Percentiles rank a stretch among this genome's conserved stretches.
Evolutionary conservation across 2,888 invertebrate species (phyloP).

Genomic region (Diaprepes abbreviatus): DNA sequence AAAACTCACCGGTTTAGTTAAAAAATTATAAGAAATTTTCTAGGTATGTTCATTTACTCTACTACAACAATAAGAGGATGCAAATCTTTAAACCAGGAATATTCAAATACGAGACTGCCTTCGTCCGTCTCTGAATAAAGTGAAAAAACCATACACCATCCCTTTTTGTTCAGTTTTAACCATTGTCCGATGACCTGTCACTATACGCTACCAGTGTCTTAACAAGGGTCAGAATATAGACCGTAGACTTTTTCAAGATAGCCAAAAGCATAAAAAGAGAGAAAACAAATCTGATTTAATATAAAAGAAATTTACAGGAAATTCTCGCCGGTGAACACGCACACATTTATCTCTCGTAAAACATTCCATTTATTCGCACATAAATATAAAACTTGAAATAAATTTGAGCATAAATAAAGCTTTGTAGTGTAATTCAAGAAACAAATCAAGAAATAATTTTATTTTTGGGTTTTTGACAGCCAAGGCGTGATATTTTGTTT

Average conservation of each 20-base stretch:
- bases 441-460: conserved; percentile 24
- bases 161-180: background rate
- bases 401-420: conserved; percentile 35
- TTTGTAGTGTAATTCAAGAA: conserved; percentile 15
- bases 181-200: background rate
- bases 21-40: too few relatives aligned
- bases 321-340: conserved; percentile 32
- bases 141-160: too few relatives aligned
- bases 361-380: conserved; percentile 38
- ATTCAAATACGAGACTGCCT: too few relatives aligned
- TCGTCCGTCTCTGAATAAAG: too few relatives aligned
- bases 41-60: too few relatives aligned
- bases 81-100: too few relatives aligned
- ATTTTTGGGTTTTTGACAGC: conserved; percentile 19
- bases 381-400: conserved; percentile 40
- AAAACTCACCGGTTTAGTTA: too few relatives aligned
- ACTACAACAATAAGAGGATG: too few relatives aligned
- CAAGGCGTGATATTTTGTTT: conserved; percentile 15
- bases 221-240: conserved; percentile 8
- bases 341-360: conserved; percentile 35
- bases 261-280: conserved; percentile 1
- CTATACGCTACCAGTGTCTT: background rate
- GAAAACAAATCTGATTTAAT: conserved; percentile 35
- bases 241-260: background rate
- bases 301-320: conserved; percentile 35